Conservation (phyloP, 2,113 vertebrate genomes). For the Tylochromis polylepis region DNA sequence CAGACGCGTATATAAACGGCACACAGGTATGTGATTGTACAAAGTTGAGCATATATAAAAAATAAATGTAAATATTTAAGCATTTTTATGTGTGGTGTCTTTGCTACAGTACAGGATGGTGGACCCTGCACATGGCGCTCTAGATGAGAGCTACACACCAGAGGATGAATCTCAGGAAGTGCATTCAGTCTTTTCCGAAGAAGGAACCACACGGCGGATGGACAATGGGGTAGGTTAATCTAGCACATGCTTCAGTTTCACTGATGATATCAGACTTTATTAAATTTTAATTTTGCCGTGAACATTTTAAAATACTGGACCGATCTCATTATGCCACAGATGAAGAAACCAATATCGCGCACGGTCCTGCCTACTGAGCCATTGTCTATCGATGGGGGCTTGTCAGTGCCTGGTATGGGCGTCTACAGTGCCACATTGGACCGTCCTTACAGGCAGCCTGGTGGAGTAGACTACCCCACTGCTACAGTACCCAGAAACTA, state of each 20-base stretch:
- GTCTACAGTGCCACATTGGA: slow-evolving; percentile 88
- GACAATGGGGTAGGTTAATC: slow-evolving; percentile 80
- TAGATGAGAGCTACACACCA: slow-evolving; percentile 86
- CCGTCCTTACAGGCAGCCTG: slow-evolving; percentile 82
- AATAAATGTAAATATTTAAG: not conserved
- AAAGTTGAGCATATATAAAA: not conserved
- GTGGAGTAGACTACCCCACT: slow-evolving; percentile 78
- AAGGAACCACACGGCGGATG: slow-evolving; percentile 82
- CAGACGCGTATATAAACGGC: slow-evolving; percentile 88
- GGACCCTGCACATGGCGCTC: slow-evolving; percentile 85
- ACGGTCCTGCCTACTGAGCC: slow-evolving; percentile 76
- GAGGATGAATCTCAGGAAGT: slow-evolving; percentile 87
- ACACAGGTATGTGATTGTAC: slow-evolving; percentile 76
- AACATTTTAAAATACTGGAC: not conserved
- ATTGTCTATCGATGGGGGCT: slow-evolving; percentile 73
- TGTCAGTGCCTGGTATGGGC: slow-evolving; percentile 63
- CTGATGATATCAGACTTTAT: not conserved
- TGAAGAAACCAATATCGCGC: slow-evolving; percentile 90
- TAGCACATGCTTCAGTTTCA: not conserved
- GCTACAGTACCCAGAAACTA: slow-evolving; percentile 92
- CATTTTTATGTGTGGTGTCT: not conserved
- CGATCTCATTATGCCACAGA: slow-evolving; percentile 60
- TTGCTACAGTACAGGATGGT: slow-evolving; percentile 80
- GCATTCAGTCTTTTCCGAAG: slow-evolving; percentile 87
- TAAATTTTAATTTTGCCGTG: not conserved